A percentile compares a stretch with the other conserved stretches of the same genome.
Evolutionary conservation across 2,797 vertebrate genomes (phyloP).

Genomic region (Rhinella marina): DNA sequence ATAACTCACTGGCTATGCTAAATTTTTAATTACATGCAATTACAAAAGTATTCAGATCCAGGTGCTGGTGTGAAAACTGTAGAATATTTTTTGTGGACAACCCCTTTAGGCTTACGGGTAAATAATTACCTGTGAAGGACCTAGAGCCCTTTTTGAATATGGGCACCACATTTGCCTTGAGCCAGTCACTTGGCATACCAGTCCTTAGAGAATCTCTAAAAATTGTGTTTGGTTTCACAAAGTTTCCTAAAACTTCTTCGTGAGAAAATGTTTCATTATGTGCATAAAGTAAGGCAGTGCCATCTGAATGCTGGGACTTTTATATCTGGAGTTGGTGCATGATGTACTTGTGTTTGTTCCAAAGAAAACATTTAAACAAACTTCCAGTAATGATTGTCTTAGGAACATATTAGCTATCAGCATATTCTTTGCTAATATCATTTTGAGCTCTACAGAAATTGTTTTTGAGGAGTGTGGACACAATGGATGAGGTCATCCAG

Average conservation of each 20-base stretch:
- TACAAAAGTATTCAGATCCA: too few relatives aligned
- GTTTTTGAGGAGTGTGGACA: slow-evolving; percentile 1
- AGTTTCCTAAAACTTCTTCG: background rate
- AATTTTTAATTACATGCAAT: too few relatives aligned
- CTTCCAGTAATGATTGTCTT: background rate
- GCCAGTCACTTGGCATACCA: too few relatives aligned
- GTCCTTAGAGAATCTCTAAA: too few relatives aligned
- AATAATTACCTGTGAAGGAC: too few relatives aligned
- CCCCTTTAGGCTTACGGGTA: too few relatives aligned
- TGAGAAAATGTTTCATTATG: background rate
- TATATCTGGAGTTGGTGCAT: background rate
- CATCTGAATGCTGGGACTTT: background rate
- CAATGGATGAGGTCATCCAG: background rate
- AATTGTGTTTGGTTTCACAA: background rate
- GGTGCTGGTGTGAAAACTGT: too few relatives aligned
- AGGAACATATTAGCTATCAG: background rate
- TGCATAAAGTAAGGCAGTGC: background rate
- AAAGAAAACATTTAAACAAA: slow-evolving; percentile 1
- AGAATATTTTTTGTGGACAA: too few relatives aligned
- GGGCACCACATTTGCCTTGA: too few relatives aligned
- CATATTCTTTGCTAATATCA: slow-evolving; percentile 15
- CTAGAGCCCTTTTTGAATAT: too few relatives aligned
- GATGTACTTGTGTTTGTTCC: background rate
- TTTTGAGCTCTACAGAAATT: background rate
- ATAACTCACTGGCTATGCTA: too few relatives aligned